Percentiles rank a stretch among this genome's conserved stretches.
Conservation (phyloP, 2,888 invertebrate species). For the Alcis repandata region DNA sequence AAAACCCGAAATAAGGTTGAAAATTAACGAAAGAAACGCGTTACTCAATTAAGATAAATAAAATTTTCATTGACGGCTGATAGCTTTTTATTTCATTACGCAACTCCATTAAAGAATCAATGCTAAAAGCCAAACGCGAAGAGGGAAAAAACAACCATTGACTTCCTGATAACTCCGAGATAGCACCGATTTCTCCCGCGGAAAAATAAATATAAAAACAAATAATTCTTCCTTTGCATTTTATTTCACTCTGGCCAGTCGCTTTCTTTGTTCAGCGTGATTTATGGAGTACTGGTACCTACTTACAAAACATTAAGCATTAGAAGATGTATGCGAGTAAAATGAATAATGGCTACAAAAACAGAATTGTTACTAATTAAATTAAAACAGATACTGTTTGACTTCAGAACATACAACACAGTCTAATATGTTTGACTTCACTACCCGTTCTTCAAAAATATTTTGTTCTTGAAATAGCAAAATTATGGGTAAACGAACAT, state of each 20-base stretch:
- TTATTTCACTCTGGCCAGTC: constrained; percentile 36
- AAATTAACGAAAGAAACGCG: constrained; percentile 26
- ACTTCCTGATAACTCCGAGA: constrained; percentile 60
- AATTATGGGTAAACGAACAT: neutral
- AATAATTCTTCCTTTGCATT: constrained; percentile 61
- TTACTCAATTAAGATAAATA: constrained; percentile 45
- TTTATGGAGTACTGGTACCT: constrained; percentile 71
- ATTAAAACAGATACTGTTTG: too few relatives aligned
- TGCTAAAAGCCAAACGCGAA: constrained; percentile 50
- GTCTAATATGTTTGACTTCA: too few relatives aligned
- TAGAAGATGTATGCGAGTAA: constrained; percentile 55
- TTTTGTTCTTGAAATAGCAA: too few relatives aligned
- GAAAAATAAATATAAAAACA: constrained; percentile 52
- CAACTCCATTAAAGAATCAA: constrained; percentile 35
- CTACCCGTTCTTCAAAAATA: too few relatives aligned
- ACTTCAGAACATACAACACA: too few relatives aligned
- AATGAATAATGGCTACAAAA: constrained; percentile 42
- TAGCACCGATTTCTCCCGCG: constrained; percentile 55
- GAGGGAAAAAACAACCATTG: constrained; percentile 56
- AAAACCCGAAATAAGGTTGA: constrained; percentile 7
- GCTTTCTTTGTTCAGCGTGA: constrained; percentile 61
- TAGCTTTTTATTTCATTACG: constrained; percentile 45
- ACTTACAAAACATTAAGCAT: constrained; percentile 72
- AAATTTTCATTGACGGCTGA: constrained; percentile 53
- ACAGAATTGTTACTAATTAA: too few relatives aligned